Evolutionary conservation across 2,113 vertebrate genomes (phyloP).

Genomic region (Nicator chloris): DNA sequence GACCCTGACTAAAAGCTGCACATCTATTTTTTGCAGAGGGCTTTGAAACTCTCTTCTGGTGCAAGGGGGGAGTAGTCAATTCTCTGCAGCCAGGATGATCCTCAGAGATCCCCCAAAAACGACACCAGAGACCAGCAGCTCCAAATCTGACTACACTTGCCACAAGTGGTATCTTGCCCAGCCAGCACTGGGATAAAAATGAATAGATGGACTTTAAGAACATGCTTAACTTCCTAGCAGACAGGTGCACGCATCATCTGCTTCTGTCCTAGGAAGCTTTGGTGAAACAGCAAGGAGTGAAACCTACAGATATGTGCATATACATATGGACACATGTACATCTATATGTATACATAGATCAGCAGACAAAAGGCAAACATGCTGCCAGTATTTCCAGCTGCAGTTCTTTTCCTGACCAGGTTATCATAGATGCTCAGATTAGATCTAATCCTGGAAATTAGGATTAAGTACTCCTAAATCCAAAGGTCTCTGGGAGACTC

Average conservation of each 20-base stretch:
- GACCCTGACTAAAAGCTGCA: neutral
- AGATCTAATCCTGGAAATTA: neutral
- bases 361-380: neutral
- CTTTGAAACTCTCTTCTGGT: neutral
- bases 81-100: neutral
- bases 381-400: neutral
- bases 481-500: neutral
- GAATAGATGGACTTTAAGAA: neutral
- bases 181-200: neutral
- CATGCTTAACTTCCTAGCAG: neutral
- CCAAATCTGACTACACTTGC: neutral
- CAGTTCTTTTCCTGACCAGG: neutral
- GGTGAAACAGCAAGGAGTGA: neutral
- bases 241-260: neutral
- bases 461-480: neutral
- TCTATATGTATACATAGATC: accelerated
- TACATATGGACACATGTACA: accelerated
- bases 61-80: neutral
- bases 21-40: neutral
- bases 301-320: accelerated
- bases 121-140: neutral
- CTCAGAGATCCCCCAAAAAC: neutral
- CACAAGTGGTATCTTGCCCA: neutral
- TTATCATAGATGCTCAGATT: neutral
- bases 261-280: neutral